These are phyloP conservation scores for Ispidina picta DNA, from an alignment of 2,797 vertebrate genomes.

Conservation along the genomic window DNA sequence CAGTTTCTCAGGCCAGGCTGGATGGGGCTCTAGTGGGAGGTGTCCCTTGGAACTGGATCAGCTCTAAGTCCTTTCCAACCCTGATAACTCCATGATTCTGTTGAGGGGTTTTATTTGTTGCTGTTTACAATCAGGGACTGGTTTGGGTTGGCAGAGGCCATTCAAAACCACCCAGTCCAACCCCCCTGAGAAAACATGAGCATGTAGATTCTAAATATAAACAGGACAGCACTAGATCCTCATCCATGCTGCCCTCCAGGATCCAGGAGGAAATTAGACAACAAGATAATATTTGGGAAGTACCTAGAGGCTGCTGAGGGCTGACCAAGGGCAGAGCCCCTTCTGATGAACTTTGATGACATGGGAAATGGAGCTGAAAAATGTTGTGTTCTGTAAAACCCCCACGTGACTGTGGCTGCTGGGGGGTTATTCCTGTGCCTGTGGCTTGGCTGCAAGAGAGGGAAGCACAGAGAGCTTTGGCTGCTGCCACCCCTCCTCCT, in stretches of 20 bases:
- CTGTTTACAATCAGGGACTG: neutral
- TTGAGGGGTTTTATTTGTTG: neutral
- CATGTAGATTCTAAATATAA: too few species aligned
- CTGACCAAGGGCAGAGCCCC: neutral
- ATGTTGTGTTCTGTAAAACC: neutral
- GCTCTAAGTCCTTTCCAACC: too few species aligned
- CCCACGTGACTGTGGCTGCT: neutral
- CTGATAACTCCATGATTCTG: neutral
- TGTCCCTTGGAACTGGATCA: too few species aligned
- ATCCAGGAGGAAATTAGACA: neutral
- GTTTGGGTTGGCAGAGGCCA: neutral
- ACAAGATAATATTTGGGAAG: neutral
- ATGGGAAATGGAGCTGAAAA: neutral
- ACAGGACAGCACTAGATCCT: too few species aligned
- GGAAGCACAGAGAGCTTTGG: neutral
- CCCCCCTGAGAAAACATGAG: too few species aligned
- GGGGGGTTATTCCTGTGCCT: neutral
- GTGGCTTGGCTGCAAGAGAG: neutral
- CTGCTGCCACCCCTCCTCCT: neutral
- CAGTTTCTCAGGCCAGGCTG: too few species aligned
- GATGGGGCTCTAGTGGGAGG: too few species aligned
- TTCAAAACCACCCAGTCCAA: neutral
- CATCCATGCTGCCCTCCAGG: neutral
- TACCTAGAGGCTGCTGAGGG: neutral
- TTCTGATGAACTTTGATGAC: neutral